Evolutionary conservation across 2,888 invertebrate species (phyloP), one percentile per base, ranked within the genome.

Genomic region (Caenorhabditis sp.): DNA sequence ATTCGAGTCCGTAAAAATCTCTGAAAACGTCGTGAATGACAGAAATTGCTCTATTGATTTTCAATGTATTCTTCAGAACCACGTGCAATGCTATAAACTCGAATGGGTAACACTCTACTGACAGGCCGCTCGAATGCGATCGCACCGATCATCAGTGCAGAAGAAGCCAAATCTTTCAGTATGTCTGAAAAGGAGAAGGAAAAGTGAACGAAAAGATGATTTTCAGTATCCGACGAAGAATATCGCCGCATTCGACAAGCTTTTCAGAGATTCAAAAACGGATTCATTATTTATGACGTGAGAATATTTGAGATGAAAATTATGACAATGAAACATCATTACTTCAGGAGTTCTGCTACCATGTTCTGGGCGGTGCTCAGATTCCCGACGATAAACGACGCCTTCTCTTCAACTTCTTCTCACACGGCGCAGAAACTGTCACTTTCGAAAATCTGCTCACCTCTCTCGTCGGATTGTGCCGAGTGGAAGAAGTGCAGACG

Each of bases 171-270:
- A 39, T 53, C 52, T 59, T 52, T 75, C 59, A 53, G 79, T 79
- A 15, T 56, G 52, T 53, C 15, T 32, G 13, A 24, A 27, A 26
- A n/a, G n/a, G 1, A 11, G 13, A 46, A 30, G 6, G 1, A 26
- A 22, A n/a, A 22, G 2, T 8, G 24, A 9, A 4, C 11, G 3
- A 22, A 32, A 48, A 9, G 13, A 50, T 8, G 15, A 37, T 41
- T 77, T 83, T 37, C 53, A 84, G 84, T 84, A 53, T 61, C 73
- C 15, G 80, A 80, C 15, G 84, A 84, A 27, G 84, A 84, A 52
- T 84, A 73, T 37, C 55, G 65, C 13, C 56, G 84, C 13, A 72
- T 83, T 9, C 61, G 75, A 15, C 46, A 59, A 8, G 83, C 84
- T 0, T 84, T 84, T 26, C 65, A 61, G 13, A 53, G 83, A 30